Evolutionary conservation across 2,113 vertebrate genomes (phyloP).

Genomic region (Circaetus cinerascens): DNA sequence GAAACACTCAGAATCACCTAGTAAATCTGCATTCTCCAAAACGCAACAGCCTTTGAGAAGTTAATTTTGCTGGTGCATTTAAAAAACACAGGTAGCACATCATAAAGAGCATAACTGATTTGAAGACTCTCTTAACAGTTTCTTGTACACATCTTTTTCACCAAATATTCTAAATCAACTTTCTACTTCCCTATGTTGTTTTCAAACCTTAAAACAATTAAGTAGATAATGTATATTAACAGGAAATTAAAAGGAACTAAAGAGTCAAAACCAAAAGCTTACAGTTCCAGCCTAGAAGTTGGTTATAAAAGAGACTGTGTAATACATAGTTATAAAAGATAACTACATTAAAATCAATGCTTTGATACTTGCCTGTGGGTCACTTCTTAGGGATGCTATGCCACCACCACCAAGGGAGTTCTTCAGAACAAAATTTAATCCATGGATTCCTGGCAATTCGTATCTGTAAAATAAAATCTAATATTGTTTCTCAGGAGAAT

Average conservation of each 20-base stretch:
- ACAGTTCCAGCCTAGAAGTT: not conserved
- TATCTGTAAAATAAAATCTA: conserved; percentile 71
- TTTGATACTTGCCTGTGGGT: conserved; percentile 80
- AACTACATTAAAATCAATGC: not conserved
- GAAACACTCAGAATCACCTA: not conserved
- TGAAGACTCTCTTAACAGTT: not conserved
- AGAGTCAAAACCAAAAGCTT: not conserved
- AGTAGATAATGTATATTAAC: not conserved
- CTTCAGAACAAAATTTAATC: conserved; percentile 85
- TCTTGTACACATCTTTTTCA: not conserved
- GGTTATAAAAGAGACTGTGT: not conserved
- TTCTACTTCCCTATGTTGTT: not conserved
- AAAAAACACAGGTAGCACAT: not conserved
- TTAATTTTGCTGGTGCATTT: not conserved
- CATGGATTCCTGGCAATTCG: conserved; percentile 81
- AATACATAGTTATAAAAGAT: not conserved
- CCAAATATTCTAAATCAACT: not conserved
- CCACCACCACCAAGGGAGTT: conserved; percentile 85
- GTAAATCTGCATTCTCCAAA: not conserved
- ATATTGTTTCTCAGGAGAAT: not conserved
- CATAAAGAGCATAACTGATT: not conserved
- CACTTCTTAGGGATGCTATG: conserved; percentile 83
- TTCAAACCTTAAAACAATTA: not conserved
- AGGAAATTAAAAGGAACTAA: not conserved
- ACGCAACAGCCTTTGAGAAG: not conserved